Evolutionary conservation across 64 coral and sea anemone species (phyloP).

Genomic region (Dendronephthya gigantea): DNA sequence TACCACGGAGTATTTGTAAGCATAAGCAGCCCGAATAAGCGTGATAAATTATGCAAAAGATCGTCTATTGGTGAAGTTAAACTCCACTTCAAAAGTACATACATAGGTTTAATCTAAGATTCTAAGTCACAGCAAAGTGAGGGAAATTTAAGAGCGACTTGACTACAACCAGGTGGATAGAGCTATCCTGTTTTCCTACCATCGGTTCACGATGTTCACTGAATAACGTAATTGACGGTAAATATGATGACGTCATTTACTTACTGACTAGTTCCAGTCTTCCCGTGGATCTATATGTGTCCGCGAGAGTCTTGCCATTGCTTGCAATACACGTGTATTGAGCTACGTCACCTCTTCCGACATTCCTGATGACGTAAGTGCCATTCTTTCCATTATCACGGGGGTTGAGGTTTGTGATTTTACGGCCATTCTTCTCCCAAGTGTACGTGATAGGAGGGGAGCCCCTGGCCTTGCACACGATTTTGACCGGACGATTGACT

Average conservation of each 20-base stretch:
- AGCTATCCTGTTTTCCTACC: too few species aligned
- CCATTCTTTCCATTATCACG: not conserved
- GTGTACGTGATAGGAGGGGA: not conserved
- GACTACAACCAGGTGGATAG: too few species aligned
- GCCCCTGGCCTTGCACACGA: not conserved
- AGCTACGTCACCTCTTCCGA: not conserved
- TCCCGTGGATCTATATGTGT: not conserved
- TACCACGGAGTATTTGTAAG: too few species aligned
- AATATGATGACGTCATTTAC: not conserved
- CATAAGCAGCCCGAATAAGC: too few species aligned
- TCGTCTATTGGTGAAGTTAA: too few species aligned
- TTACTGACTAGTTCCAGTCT: not conserved
- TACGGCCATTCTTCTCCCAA: conserved; percentile 4
- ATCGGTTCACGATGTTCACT: not conserved
- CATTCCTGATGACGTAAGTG: not conserved
- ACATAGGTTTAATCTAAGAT: too few species aligned
- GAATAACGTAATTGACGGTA: not conserved
- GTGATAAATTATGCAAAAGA: too few species aligned
- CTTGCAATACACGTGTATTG: conserved; percentile 11
- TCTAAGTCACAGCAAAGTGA: too few species aligned
- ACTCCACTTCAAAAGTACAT: too few species aligned
- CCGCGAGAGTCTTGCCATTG: not conserved
- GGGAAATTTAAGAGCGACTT: too few species aligned
- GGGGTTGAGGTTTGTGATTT: not conserved
- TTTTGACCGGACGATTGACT: not conserved